Conservation (phyloP, 2,797 vertebrate species). For the Sebastes dallii region DNA sequence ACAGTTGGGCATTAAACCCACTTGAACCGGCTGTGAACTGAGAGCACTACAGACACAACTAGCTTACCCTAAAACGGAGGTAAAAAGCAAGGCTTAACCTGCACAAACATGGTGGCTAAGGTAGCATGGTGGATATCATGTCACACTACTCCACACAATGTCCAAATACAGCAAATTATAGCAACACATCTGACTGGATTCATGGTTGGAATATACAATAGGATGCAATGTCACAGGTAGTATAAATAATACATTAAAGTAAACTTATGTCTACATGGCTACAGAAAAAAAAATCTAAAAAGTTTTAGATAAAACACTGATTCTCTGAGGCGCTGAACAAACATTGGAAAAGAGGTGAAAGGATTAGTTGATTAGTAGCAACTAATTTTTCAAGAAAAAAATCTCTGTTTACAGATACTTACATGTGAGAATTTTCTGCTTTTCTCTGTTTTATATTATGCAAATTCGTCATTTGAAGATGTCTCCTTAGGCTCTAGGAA, state of each 20-base stretch:
- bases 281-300: background rate
- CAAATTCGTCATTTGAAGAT: background rate
- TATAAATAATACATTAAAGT: background rate
- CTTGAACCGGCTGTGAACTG: constrained; percentile 18
- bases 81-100: background rate
- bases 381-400: background rate
- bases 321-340: background rate
- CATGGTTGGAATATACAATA: background rate
- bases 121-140: background rate
- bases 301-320: background rate
- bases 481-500: background rate
- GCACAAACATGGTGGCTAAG: background rate
- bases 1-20: constrained; percentile 41
- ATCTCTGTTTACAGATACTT: background rate
- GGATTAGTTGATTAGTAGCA: background rate
- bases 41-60: background rate
- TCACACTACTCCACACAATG: background rate
- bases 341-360: background rate
- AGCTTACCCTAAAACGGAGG: background rate
- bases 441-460: background rate
- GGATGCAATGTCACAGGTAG: background rate
- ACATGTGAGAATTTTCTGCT: background rate
- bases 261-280: background rate
- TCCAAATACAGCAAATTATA: background rate
- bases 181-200: background rate